These are phyloP conservation scores for Oceanites oceanicus DNA, from an alignment of 2,113 vertebrate species.

Conservation along the genomic window DNA sequence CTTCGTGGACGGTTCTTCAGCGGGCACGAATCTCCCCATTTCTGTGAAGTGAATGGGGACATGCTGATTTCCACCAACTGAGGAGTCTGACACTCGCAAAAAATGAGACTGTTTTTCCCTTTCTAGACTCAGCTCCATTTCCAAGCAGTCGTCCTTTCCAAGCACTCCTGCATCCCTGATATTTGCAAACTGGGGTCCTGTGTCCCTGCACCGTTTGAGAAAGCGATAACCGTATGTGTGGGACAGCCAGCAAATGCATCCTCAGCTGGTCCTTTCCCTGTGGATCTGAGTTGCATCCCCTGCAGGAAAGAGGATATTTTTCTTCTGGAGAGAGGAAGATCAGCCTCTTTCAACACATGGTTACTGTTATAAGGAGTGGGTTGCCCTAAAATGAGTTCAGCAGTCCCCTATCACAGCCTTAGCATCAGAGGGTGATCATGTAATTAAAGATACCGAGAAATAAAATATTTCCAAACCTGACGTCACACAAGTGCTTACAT, in stretches of 20 bases:
- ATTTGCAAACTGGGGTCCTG: neutral
- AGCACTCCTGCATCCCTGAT: neutral
- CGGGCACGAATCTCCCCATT: neutral
- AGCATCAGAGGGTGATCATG: neutral
- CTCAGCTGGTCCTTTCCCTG: neutral
- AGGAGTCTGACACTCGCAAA: neutral
- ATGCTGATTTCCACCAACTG: neutral
- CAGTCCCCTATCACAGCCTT: neutral
- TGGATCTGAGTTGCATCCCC: neutral
- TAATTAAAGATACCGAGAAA: neutral
- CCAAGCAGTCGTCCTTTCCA: neutral
- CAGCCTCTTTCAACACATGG: neutral
- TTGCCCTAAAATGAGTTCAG: neutral
- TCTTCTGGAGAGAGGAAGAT: neutral
- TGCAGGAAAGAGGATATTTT: neutral
- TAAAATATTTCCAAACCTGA: neutral
- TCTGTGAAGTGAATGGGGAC: neutral
- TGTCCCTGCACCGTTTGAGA: neutral
- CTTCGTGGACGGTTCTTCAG: neutral
- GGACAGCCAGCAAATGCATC: neutral
- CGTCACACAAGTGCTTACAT: neutral
- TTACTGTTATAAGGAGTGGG: neutral
- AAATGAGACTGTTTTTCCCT: neutral
- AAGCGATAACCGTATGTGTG: neutral
- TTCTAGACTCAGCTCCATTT: neutral